A percentile compares a stretch with the other conserved stretches of the same genome.
These are phyloP conservation scores for Sitta europaea DNA, from an alignment of 2,113 vertebrate genomes.

Conservation along the genomic window DNA sequence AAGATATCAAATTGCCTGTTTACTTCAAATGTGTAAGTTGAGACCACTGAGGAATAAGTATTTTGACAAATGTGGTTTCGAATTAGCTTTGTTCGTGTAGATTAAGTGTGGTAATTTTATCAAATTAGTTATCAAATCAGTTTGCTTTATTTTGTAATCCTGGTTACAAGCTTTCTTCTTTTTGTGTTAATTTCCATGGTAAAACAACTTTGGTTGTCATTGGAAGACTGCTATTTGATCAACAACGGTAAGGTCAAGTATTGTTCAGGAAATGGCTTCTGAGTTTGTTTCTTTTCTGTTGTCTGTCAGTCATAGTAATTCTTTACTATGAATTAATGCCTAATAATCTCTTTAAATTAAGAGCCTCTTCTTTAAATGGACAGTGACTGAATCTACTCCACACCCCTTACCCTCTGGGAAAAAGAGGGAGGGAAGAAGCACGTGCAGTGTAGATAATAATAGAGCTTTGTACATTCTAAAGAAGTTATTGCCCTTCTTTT, in stretches of 20 bases:
- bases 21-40: not conserved
- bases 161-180: not conserved
- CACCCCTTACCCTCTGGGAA: not conserved
- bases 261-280: not conserved
- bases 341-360: constrained; percentile 34
- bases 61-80: not conserved
- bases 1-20: not conserved
- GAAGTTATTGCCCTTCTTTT: constrained; percentile 27
- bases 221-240: not conserved
- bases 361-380: not conserved
- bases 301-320: not conserved
- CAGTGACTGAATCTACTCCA: not conserved
- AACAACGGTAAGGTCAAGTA: not conserved
- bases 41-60: not conserved
- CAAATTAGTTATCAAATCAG: not conserved
- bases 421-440: not conserved
- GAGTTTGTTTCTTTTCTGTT: not conserved
- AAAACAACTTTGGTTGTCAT: not conserved
- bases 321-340: not conserved
- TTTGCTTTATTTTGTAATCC: not conserved
- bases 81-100: not conserved
- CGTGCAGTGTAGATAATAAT: not conserved
- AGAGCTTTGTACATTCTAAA: constrained; percentile 24
- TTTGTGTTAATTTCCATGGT: not conserved
- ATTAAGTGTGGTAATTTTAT: not conserved